phyloP scores from a whole-genome alignment of 2,797 vertebrate species.

The Rhodeus uyekii region DNA sequence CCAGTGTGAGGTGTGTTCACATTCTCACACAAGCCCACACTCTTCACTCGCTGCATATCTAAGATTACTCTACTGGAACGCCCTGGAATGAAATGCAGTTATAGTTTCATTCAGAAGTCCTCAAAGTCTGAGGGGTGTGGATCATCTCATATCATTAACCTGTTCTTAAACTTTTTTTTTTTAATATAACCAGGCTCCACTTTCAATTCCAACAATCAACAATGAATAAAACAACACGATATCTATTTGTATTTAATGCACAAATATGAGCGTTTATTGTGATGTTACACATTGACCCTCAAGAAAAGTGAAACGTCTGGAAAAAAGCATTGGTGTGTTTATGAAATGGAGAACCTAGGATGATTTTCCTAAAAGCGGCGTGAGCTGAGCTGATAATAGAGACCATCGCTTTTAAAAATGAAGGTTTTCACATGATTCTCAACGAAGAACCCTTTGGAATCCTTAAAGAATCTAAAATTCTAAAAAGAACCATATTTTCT shows the following conservation, averaged over 20 bases:
- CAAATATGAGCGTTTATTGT: neutral
- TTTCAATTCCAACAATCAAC: neutral
- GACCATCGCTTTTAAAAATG: neutral
- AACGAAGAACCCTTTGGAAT: neutral
- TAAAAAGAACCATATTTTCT: neutral
- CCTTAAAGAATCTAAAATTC: neutral
- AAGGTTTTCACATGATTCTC: neutral
- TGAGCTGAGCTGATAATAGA: neutral
- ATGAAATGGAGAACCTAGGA: neutral
- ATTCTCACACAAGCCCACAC: conserved; percentile 65
- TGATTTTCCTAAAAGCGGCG: neutral
- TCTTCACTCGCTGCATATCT: neutral
- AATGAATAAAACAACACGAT: no score
- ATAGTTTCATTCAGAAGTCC: conserved; percentile 5
- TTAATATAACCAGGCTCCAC: neutral
- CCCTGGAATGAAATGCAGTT: conserved; percentile 66
- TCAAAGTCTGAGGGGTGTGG: neutral
- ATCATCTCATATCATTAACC: neutral
- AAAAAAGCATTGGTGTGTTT: neutral
- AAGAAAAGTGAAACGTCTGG: neutral
- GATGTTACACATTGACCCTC: neutral
- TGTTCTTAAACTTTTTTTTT: neutral
- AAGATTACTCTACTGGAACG: conserved; percentile 51
- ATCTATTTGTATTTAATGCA: neutral
- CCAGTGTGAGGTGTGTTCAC: conserved; percentile 70